phyloP scores from a whole-genome alignment of 2,888 invertebrate species.

The Metacarcinus magister region DNA sequence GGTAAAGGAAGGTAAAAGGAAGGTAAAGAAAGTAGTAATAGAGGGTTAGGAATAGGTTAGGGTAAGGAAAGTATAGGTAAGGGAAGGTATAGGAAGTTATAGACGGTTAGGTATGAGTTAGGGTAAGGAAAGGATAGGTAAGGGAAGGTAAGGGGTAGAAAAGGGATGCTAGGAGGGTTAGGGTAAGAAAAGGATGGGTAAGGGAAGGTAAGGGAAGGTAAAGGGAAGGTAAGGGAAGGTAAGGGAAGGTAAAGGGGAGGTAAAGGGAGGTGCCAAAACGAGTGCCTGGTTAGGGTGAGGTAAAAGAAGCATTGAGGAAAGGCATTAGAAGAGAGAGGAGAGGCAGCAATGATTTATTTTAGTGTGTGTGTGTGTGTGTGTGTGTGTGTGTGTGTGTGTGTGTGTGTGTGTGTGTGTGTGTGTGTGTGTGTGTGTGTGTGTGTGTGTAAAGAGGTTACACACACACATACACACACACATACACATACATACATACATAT shows the following conservation, averaged over 20 bases:
- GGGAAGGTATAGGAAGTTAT: neutral
- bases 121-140: no score
- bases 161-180: neutral
- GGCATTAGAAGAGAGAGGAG: neutral
- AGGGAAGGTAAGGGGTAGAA: neutral
- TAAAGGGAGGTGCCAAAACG: neutral
- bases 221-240: neutral
- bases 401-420: constrained; percentile 11
- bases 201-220: no score
- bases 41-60: no score
- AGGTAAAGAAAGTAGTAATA: neutral
- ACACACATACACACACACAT: no score
- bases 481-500: no score
- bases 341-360: neutral
- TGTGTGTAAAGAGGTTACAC: no score
- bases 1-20: neutral
- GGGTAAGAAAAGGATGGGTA: neutral
- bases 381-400: constrained; percentile 43
- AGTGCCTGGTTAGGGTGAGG: neutral
- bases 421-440: no score
- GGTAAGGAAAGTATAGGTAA: neutral
- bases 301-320: neutral
- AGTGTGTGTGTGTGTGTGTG: neutral
- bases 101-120: no score
- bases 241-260: neutral